Evolutionary conservation across 2,888 invertebrate species (phyloP).

Genomic region (Liodrosophila aerea): DNA sequence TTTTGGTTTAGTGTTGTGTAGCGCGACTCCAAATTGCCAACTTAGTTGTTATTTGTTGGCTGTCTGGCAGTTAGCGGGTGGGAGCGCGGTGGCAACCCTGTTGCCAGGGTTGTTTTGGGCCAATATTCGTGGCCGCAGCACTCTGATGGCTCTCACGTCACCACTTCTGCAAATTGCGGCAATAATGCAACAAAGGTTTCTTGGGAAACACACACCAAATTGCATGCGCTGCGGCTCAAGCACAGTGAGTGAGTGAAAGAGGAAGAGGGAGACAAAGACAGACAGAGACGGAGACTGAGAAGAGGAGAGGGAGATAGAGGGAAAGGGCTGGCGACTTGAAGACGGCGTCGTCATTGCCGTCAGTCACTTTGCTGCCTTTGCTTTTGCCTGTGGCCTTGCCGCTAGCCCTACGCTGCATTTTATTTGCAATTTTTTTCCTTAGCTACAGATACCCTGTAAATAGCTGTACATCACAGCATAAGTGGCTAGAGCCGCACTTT

Average conservation of each 20-base stretch:
- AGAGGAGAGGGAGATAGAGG: background rate
- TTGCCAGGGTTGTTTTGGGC: conserved; percentile 29
- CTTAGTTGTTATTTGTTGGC: conserved; percentile 74
- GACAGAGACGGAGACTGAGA: background rate
- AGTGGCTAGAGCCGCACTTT: no score
- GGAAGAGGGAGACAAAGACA: background rate
- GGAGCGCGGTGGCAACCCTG: background rate
- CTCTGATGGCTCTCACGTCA: conserved; percentile 75
- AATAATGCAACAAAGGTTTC: conserved; percentile 75
- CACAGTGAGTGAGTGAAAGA: background rate
- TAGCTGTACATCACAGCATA: background rate
- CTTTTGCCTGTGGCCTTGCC: conserved; percentile 1
- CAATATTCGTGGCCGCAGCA: conserved; percentile 70
- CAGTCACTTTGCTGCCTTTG: conserved; percentile 50
- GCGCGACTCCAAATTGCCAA: conserved; percentile 70
- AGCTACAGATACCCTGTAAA: conserved; percentile 18
- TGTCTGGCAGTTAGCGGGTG: conserved; percentile 51
- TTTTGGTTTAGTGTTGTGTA: conserved; percentile 42
- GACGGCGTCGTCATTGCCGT: conserved; percentile 44
- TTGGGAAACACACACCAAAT: conserved; percentile 75
- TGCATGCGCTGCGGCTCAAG: conserved; percentile 55
- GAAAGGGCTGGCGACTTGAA: conserved; percentile 49
- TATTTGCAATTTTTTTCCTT: conserved; percentile 40
- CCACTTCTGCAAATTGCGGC: conserved; percentile 75
- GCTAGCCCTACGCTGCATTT: conserved; percentile 50